Conservation (phyloP, 1,140 invertebrate genomes). For the Ips typographus region DNA sequence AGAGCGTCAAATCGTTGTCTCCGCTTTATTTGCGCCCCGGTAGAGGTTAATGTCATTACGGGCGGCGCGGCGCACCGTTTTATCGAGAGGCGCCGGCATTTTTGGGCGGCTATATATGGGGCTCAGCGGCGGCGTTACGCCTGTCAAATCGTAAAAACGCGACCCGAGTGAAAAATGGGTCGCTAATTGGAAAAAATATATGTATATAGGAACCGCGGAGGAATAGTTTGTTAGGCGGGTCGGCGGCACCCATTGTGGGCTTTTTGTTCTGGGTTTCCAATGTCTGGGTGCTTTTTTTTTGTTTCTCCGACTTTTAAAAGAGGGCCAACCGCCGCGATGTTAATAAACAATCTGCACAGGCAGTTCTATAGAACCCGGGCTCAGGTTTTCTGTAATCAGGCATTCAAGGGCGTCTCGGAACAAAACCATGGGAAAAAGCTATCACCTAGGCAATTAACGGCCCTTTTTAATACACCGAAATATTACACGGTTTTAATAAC, state of each 20-base stretch:
- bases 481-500: slow-evolving; percentile 32
- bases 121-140: slow-evolving; percentile 6
- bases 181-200: slow-evolving; percentile 23
- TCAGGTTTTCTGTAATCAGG: no score
- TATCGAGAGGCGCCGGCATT: slow-evolving; percentile 32
- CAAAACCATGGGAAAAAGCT: slow-evolving; percentile 5
- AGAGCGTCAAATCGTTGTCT: slow-evolving; percentile 28
- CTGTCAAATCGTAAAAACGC: slow-evolving; percentile 30
- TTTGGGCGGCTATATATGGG: slow-evolving; percentile 33
- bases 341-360: no score
- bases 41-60: slow-evolving; percentile 41
- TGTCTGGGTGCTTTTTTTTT: neutral
- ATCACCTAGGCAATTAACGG: slow-evolving; percentile 8
- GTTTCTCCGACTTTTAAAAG: neutral
- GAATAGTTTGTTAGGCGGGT: neutral
- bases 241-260: neutral
- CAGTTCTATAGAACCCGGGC: no score
- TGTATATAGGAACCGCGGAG: slow-evolving; percentile 8
- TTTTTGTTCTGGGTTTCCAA: neutral
- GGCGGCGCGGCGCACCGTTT: slow-evolving; percentile 30
- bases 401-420: no score
- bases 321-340: neutral
- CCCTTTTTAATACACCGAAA: slow-evolving; percentile 23
- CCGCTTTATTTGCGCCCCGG: slow-evolving; percentile 38
- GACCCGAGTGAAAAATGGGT: slow-evolving; percentile 22